A percentile compares a stretch with the other conserved stretches of the same genome.
Evolutionary conservation across 2,888 invertebrate genomes (phyloP).

Genomic region (Tachina fera): DNA sequence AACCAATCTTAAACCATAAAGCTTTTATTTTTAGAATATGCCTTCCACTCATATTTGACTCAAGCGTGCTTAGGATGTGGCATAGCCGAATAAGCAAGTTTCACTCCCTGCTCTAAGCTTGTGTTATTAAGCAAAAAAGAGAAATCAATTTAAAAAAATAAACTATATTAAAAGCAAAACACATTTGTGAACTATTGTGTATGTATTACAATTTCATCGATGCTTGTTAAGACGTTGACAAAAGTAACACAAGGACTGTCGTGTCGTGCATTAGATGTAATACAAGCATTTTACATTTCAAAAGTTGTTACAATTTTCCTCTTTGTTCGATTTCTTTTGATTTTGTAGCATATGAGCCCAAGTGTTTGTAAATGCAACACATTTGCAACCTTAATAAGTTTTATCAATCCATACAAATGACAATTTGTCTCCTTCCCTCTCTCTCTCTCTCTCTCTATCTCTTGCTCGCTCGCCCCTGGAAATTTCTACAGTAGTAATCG

Average conservation of each 20-base stretch:
- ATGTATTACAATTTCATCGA: conserved; percentile 12
- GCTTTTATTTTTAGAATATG: too few relatives aligned
- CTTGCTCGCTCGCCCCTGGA: background rate
- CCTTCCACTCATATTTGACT: too few relatives aligned
- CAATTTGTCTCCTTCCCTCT: background rate
- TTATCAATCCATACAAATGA: conserved; percentile 20
- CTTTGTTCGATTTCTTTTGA: background rate
- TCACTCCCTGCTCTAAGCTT: too few relatives aligned
- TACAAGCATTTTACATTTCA: conserved; percentile 46
- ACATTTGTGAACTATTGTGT: conserved; percentile 26
- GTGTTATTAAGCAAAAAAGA: too few relatives aligned
- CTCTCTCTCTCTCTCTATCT: background rate
- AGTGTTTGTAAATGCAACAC: conserved; percentile 15
- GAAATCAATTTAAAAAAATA: too few relatives aligned
- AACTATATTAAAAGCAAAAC: background rate
- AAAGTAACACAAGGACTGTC: conserved; percentile 20
- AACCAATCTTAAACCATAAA: too few relatives aligned
- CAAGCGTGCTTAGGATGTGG: too few relatives aligned
- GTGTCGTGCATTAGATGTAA: background rate
- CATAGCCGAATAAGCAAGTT: too few relatives aligned
- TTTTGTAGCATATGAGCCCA: background rate
- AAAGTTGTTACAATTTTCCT: conserved; percentile 3
- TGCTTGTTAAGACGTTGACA: conserved; percentile 8
- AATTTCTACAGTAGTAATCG: conserved; percentile 9
- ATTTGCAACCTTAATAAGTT: conserved; percentile 49